Evolutionary conservation across 2,888 invertebrate species (phyloP), one percentile per base, ranked within the genome.

Genomic region (Scaptodrosophila latifasciaeformis): DNA sequence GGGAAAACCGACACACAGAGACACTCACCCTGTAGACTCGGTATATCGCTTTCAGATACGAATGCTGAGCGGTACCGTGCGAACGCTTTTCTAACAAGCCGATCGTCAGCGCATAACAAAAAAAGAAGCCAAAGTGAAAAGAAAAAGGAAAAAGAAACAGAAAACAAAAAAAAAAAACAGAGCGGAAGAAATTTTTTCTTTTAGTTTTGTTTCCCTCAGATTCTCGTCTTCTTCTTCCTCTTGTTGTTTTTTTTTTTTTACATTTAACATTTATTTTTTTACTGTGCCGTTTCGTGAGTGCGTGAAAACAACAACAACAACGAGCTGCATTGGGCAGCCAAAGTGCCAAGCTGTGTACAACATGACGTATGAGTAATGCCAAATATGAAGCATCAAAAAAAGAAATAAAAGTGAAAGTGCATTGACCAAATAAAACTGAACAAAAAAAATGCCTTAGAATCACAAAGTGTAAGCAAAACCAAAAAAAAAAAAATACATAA

Each of bases 1-100:
- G n/a, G n/a, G n/a, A n/a, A n/a, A 24, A 18, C 15, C 9, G 42
- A 21, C n/a, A 31, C 47, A 31, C 24, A 47, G 43, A 40, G 47
- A 37, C 46, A 34, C 13, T 13, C 34, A 30, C 9, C 12, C 13
- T 31, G 31, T 31, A 13, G 31, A 9, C 13, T 52, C 40, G 58
- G 51, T 59, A 61, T 64, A 70, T 72, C 67, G 59, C 56, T 61
- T 67, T 78, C 68, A 74, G 82, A 74, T 66, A 65, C 65, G 54
- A 56, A 65, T 69, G 72, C 74, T 68, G 65, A 64, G 59, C 67
- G 79, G 60, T 65, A 62, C 60, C 66, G 65, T 62, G 50, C 64
- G 49, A 66, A 74, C 71, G 65, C 60, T 46, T 43, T 48, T 50
- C 43, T 44, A 54, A 59, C 45, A 52, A 54, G 51, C 39, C 54